Base-by-base conservation (phyloP, 2,113 vertebrate genomes). In the Leptocoma aspasia region DNA sequence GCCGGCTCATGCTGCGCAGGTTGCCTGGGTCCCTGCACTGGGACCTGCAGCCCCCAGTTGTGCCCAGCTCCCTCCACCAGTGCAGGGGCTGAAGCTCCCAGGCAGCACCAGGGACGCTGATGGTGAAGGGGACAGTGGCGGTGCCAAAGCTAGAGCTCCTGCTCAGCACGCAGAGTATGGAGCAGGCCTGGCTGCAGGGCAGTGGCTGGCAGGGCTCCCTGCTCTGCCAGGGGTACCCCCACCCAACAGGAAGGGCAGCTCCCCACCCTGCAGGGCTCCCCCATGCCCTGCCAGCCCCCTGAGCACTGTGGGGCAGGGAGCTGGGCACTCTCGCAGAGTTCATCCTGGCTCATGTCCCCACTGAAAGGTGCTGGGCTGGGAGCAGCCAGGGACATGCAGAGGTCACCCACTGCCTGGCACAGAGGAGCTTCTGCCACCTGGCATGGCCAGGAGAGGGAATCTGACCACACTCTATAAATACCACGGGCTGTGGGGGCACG, bases 401-500 rank as follows among this genome's bases (percentile, higher is more conserved):
- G 88, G 81, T 82, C 3, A 11, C 79, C 64, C 54, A 63, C 47
- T 63, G 86, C 49, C 69, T 7, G 42, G 50, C 86, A 81, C 41
- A 44, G 86, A 47, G 9, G 23, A n/a, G 3, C 30, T n/a, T 30
- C 33, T 61, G 24, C 35, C 2, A 3, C 44, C 81, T 41, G 77
- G 86, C 81, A n/a, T 0, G 1, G 89, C 37, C 23, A 44, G 70
- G 61, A 69, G 35, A 68, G 50, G 89, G 60, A 94, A 94, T 42
- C 72, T 61, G 89, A 95, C 44, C 37, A 0, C 1, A 0, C 50
- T 86, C 91, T 92, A 91, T 86, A 96, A 96, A 96, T 94, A 95
- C 50, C 0, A 0, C 0, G 1, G 71, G 60, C 50, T 0, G 2
- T 3, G 0, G 28, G 82, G 83, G 31, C 72, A 91, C 0, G 10